Evolutionary conservation across 2,888 invertebrate species (phyloP).

Genomic region (Callyntrura guangdongensis): DNA sequence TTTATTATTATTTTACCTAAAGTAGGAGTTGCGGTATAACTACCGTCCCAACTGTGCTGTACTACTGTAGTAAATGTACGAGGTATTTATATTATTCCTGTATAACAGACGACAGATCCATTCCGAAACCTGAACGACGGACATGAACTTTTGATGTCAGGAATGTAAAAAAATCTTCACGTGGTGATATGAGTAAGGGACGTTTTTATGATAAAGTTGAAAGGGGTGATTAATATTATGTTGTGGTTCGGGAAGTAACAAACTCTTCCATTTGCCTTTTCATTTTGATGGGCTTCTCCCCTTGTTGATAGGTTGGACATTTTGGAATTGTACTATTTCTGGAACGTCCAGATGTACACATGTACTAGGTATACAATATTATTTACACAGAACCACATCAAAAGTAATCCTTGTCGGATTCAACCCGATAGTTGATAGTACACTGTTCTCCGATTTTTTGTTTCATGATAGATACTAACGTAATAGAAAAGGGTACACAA

Average conservation of each 20-base stretch:
- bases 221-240: not conserved
- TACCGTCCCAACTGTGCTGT: too few relatives aligned
- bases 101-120: too few relatives aligned
- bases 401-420: constrained; percentile 7
- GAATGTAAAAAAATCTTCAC: constrained; percentile 18
- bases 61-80: too few relatives aligned
- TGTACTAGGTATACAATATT: too few relatives aligned
- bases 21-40: not conserved
- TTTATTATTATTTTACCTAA: too few relatives aligned
- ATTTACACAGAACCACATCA: constrained; percentile 3
- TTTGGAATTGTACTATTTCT: too few relatives aligned
- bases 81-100: too few relatives aligned
- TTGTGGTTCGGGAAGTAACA: not conserved
- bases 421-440: not conserved
- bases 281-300: not conserved
- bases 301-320: too few relatives aligned
- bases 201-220: not conserved
- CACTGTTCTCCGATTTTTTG: not conserved
- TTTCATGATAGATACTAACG: not conserved
- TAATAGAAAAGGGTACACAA: not conserved
- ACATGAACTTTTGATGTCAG: constrained; percentile 13
- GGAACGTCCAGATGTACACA: too few relatives aligned
- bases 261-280: not conserved
- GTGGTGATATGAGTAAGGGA: constrained; percentile 18
- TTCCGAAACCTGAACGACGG: not conserved